A percentile compares a stretch with the other conserved stretches of the same genome.
Evolutionary conservation across 1,140 invertebrate genomes (phyloP).

Genomic region (Scaptomyza pallida): DNA sequence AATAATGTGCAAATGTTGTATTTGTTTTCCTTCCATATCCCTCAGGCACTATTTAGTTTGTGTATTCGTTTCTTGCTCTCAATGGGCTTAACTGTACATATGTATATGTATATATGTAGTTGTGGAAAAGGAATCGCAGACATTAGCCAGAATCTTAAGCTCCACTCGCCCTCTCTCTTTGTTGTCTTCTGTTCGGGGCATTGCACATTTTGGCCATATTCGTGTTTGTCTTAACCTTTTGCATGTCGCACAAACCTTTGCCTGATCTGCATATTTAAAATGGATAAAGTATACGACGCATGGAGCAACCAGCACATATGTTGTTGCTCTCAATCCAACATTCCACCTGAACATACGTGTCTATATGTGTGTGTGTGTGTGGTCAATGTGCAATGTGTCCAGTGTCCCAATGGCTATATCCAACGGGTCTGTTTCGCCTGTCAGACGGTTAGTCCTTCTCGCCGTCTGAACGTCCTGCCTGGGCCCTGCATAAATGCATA

Average conservation of each 20-base stretch:
- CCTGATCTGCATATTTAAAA: slow-evolving; percentile 75
- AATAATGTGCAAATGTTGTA: slow-evolving; percentile 76
- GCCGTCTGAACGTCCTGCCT: slow-evolving; percentile 17
- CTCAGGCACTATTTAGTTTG: slow-evolving; percentile 64
- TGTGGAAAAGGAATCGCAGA: slow-evolving; percentile 2
- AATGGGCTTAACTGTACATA: slow-evolving; percentile 40
- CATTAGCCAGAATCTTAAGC: slow-evolving; percentile 4
- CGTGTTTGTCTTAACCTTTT: slow-evolving; percentile 63
- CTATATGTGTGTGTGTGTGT: slow-evolving; percentile 17
- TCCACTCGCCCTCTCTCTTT: background rate
- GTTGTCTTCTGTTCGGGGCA: background rate
- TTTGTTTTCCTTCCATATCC: slow-evolving; percentile 33
- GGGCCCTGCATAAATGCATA: slow-evolving; percentile 45
- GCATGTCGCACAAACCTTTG: slow-evolving; percentile 50
- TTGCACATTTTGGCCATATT: slow-evolving; percentile 25
- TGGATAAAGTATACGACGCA: slow-evolving; percentile 57
- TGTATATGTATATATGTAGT: background rate
- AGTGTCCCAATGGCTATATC: slow-evolving; percentile 40
- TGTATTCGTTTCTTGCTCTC: slow-evolving; percentile 19
- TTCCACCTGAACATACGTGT: slow-evolving; percentile 32
- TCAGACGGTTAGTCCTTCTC: slow-evolving; percentile 8
- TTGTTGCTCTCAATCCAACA: slow-evolving; percentile 2
- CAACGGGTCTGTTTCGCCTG: slow-evolving; percentile 31
- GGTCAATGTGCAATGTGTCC: slow-evolving; percentile 27
- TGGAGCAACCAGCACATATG: slow-evolving; percentile 38